These are phyloP conservation scores for Danio tinwini DNA, from an alignment of 2,797 vertebrate genomes.

Conservation along the genomic window DNA sequence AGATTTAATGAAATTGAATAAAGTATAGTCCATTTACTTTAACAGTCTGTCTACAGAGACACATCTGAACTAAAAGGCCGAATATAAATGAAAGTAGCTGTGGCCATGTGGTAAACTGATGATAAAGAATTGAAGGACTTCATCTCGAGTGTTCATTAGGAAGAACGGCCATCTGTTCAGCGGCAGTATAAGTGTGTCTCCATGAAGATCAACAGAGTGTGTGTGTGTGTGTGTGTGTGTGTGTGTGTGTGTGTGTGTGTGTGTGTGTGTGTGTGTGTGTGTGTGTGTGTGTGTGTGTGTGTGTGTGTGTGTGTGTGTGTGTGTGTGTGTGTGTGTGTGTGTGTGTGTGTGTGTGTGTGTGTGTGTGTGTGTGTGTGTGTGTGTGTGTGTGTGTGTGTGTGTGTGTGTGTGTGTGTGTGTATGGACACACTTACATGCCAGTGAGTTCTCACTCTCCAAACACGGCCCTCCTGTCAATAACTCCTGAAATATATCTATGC, in stretches of 20 bases:
- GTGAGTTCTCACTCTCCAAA: neutral
- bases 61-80: neutral
- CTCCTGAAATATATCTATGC: slow-evolving; percentile 1
- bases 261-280: slow-evolving; percentile 15
- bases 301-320: slow-evolving; percentile 23
- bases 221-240: slow-evolving; percentile 21
- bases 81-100: neutral
- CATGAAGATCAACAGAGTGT: slow-evolving; percentile 30
- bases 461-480: neutral
- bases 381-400: slow-evolving; percentile 13
- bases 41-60: neutral
- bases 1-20: neutral
- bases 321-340: slow-evolving; percentile 22
- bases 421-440: slow-evolving; percentile 58
- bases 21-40: slow-evolving; percentile 8
- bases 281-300: slow-evolving; percentile 18
- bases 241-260: slow-evolving; percentile 21
- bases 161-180: slow-evolving; percentile 76
- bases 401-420: slow-evolving; percentile 19
- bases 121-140: slow-evolving; percentile 19
- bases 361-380: slow-evolving; percentile 21
- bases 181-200: slow-evolving; percentile 65
- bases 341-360: slow-evolving; percentile 17
- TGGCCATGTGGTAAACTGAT: slow-evolving; percentile 4
- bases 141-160: slow-evolving; percentile 73